phyloP scores from a whole-genome alignment of 2,797 vertebrate species.

The Chelonia mydas region DNA sequence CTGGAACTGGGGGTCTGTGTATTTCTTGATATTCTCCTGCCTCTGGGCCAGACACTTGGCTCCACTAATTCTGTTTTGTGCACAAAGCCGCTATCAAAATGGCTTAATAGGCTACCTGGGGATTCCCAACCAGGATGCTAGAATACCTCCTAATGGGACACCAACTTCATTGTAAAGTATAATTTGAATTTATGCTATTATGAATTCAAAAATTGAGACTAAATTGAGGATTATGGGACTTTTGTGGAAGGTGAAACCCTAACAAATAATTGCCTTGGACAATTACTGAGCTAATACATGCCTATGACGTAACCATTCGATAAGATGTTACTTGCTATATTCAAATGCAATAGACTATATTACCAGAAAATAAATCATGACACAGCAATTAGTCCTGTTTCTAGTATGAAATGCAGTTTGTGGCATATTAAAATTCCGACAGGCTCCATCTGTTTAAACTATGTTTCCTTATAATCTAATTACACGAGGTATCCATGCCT shows the following conservation, averaged over 20 bases:
- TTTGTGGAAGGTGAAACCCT: accelerated
- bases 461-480: conserved; percentile 60
- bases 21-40: accelerated
- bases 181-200: accelerated
- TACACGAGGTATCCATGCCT: conserved; percentile 48
- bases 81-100: background rate
- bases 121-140: background rate
- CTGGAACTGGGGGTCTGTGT: accelerated
- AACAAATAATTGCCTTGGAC: accelerated
- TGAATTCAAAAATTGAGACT: background rate
- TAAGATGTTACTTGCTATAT: background rate
- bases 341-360: accelerated
- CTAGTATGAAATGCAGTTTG: background rate
- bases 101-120: accelerated
- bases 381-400: background rate
- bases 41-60: accelerated
- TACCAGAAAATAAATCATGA: background rate
- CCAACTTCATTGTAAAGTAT: background rate
- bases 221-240: background rate
- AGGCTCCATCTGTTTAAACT: conserved; percentile 61
- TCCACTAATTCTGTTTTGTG: background rate
- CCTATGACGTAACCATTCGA: accelerated
- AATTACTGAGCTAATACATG: accelerated
- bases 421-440: background rate
- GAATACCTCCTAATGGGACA: background rate